Evolutionary conservation across 2,888 invertebrate species (phyloP), one percentile per base, ranked within the genome.

Genomic region (Leptinotarsa peninsularis): DNA sequence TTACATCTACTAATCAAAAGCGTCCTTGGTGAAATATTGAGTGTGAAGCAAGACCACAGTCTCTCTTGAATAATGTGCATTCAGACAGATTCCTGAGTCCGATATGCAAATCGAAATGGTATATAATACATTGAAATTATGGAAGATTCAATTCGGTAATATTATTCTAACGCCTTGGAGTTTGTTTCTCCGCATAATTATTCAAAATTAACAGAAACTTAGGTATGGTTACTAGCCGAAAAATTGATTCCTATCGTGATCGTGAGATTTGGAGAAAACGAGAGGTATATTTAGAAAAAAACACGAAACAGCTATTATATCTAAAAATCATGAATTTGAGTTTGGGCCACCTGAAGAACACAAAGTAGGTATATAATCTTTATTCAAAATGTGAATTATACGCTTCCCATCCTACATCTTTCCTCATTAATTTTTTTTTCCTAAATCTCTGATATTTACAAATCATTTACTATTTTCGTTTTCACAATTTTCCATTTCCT

Each of bases 161-260:
- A 76, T n/a, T 76, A 72, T 76, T 76, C 76, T 76, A 76, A 74
- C 78, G 76, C 78, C 74, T 78, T 67, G 27, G 33, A 72, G 50
- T 68, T 71, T 78, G 76, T 69, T 68, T 52, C 71, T 56, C 67
- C 67, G 75, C 70, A 77, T 77, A 75, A 73, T 75, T 73, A 73
- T 69, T 68, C 68, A 43, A 3, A 21, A 70, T 58, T 49, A 70
- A 58, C 69, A 43, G 27, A 23, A 33, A 63, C 3, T 58, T 58
- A 10, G 58, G 58, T 21, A 43, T 43, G 13, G 23, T 58, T 58
- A 27, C 17, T 33, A 10, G 33, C 33, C 2, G 27, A 63, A 63
- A 63, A 63, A 63, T 58, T 33, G 63, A 63, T 63, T 33, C 33
- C 15, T 33, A 63, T 63, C 63, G 27, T n/a, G 63, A 4, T 27